phyloP scores from a whole-genome alignment of 2,113 vertebrate species.

The Istiophorus platypterus region DNA sequence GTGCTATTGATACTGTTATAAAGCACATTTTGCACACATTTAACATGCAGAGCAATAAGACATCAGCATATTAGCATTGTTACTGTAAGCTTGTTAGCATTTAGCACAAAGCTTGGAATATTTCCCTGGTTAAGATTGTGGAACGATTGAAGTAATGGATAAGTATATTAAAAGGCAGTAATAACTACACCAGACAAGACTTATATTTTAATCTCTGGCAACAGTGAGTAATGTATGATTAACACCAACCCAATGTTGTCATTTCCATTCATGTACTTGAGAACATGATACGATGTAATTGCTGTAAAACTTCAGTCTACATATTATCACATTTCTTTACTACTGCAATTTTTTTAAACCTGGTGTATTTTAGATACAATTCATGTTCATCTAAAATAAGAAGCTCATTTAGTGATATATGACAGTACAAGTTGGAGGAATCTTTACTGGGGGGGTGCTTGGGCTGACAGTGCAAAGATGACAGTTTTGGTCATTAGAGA shows the following conservation, averaged over 20 bases:
- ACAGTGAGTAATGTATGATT: neutral
- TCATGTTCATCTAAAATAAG: conserved; percentile 20
- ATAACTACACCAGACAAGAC: neutral
- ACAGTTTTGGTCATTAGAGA: conserved; percentile 35
- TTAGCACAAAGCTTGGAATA: neutral
- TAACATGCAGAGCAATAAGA: neutral
- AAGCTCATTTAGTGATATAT: conserved; percentile 39
- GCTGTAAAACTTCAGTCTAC: neutral
- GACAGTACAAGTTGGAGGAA: conserved; percentile 19
- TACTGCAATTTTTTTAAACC: neutral
- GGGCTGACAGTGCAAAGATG: conserved; percentile 39
- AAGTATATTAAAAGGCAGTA: neutral
- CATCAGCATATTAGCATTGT: neutral
- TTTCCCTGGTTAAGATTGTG: neutral
- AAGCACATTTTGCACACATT: neutral
- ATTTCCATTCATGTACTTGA: neutral
- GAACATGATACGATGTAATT: neutral
- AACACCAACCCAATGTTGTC: neutral
- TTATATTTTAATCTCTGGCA: neutral
- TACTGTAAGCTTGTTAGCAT: neutral
- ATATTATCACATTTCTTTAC: neutral
- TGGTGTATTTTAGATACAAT: conserved; percentile 2
- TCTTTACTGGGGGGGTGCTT: neutral
- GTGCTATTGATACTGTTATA: neutral
- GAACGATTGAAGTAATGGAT: neutral